Base-by-base conservation (phyloP, 2,888 invertebrate species). In the Conops quadrifasciatus region DNA sequence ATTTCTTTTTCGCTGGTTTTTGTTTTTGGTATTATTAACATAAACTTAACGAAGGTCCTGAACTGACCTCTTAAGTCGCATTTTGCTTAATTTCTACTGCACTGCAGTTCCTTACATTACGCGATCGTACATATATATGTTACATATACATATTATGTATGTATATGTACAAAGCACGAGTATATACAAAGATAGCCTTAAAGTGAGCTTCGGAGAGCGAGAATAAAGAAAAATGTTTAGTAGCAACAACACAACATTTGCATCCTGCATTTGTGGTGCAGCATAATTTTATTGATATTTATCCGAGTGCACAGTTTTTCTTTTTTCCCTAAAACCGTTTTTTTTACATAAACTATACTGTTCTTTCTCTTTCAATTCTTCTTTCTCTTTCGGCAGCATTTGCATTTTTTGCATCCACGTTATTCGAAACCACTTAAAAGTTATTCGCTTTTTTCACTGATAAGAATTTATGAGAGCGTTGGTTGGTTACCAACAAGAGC, bases 351-450 rank as follows among this genome's bases (percentile, higher is more conserved):
- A 43, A 13, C 45, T 19, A 19, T 19, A 19, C 24, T 58, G 15
- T 16, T 16, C 3, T 28, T 58, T 16, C 16, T 24, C 3, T 58
- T 36, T 36, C n/a, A n/a, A 9, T 36, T 36, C 5, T 36, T 36
- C 9, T 36, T 36, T 49, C 49, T 49, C 13, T 19, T 4, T 36
- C 36, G 36, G n/a, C n/a, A 36, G 36, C 9, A 36, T 36, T 36
- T 36, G 36, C 36, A 36, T 36, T 36, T 36, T 36, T 36, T 36
- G 36, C 9, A 7, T 36, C 15, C 28, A 26, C 26, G 58, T 58
- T 58, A 58, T 28, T 58, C 28, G 58, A 58, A 58, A 58, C 24
- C 58, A 58, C 58, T 58, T 58, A 58, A 28, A 58, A 58, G 58
- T 28, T 58, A 16, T 58, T 28, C 58, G 58, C 53, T 19, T 53